Conservation (phyloP, 2,797 vertebrate genomes). For the Psittacula echo region DNA sequence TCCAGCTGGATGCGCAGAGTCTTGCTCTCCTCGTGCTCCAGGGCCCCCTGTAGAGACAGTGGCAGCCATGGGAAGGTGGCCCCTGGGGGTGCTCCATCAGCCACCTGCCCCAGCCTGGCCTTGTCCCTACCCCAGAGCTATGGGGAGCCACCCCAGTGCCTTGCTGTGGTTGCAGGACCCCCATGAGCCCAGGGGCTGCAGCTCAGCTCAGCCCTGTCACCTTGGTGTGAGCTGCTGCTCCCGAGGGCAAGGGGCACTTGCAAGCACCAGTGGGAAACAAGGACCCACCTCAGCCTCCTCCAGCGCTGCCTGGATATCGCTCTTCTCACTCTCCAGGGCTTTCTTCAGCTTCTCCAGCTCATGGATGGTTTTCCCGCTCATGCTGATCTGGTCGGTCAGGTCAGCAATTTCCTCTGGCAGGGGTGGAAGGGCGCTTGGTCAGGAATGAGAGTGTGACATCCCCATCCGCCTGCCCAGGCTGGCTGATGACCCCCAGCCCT, state of each 20-base stretch:
- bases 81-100: fast-evolving
- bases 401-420: slow-evolving; percentile 90
- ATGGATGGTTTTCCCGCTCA: slow-evolving; percentile 89
- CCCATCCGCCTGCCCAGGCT: not conserved
- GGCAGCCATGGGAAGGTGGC: not conserved
- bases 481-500: not conserved
- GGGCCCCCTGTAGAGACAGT: slow-evolving; percentile 80
- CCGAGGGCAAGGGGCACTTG: not conserved
- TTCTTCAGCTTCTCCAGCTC: slow-evolving; percentile 95
- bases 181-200: not conserved
- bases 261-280: not conserved
- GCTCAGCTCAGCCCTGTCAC: not conserved
- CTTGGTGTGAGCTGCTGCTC: not conserved
- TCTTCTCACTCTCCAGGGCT: slow-evolving; percentile 88
- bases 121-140: not conserved
- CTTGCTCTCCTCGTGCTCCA: slow-evolving; percentile 96
- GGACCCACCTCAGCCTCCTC: slow-evolving; percentile 90
- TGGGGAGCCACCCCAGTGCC: not conserved
- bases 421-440: not conserved
- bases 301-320: slow-evolving; percentile 89
- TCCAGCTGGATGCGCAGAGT: slow-evolving; percentile 91
- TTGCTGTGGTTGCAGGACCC: not conserved
- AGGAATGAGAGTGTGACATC: not conserved
- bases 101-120: not conserved
- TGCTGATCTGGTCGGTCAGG: slow-evolving; percentile 89